These are phyloP conservation scores for Hyposmocoma kahamanoa DNA, from an alignment of 1,140 invertebrate genomes.

Conservation along the genomic window DNA sequence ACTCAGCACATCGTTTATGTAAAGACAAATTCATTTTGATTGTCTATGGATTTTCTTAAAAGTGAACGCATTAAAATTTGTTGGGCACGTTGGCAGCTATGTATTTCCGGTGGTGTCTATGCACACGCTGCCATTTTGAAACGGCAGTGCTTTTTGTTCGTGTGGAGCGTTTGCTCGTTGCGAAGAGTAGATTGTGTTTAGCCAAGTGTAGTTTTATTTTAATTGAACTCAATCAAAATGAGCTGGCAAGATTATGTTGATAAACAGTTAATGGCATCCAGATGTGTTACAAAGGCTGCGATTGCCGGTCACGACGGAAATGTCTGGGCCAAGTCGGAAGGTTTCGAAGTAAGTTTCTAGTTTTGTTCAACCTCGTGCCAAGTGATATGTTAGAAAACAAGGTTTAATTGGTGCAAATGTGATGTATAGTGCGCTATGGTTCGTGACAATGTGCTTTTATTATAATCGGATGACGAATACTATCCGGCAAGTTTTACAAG, in stretches of 20 bases:
- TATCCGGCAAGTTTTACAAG: slow-evolving; percentile 67
- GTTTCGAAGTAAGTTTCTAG: slow-evolving; percentile 88
- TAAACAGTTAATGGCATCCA: slow-evolving; percentile 95
- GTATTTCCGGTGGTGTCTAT: slow-evolving; percentile 60
- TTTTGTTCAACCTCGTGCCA: slow-evolving; percentile 32
- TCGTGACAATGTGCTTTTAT: neutral
- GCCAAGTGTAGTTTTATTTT: slow-evolving; percentile 71
- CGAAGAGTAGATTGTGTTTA: slow-evolving; percentile 61
- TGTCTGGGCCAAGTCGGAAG: slow-evolving; percentile 95
- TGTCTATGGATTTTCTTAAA: neutral
- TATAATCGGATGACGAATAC: slow-evolving; percentile 44
- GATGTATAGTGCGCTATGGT: slow-evolving; percentile 11
- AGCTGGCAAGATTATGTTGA: slow-evolving; percentile 99
- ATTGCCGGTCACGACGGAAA: slow-evolving; percentile 96
- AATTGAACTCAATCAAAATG: slow-evolving; percentile 78
- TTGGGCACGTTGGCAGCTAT: slow-evolving; percentile 21
- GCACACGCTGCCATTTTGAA: slow-evolving; percentile 68
- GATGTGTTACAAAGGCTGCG: slow-evolving; percentile 93
- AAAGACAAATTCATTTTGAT: too few species aligned
- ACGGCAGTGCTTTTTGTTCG: slow-evolving; percentile 72
- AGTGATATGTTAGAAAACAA: slow-evolving; percentile 27
- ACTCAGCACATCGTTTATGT: too few species aligned
- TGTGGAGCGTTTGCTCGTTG: slow-evolving; percentile 71
- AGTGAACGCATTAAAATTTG: slow-evolving; percentile 2
- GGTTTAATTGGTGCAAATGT: slow-evolving; percentile 19